Conservation (phyloP, 2,888 invertebrate species). For the Smittia sp. region DNA sequence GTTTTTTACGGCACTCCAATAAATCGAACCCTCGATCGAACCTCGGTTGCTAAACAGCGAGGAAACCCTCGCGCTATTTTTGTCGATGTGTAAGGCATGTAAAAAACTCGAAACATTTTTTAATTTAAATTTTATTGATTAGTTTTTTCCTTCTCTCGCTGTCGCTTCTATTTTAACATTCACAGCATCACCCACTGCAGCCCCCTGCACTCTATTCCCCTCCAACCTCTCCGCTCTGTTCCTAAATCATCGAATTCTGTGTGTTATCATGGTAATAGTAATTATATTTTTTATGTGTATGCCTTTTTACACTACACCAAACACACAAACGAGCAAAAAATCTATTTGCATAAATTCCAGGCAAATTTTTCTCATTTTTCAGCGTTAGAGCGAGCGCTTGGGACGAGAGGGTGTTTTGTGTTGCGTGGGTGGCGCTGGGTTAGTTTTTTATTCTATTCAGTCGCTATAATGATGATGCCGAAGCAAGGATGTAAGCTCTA, state of each 20-base stretch:
- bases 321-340: constrained; percentile 27
- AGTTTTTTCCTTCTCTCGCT: constrained; percentile 32
- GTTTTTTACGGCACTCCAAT: constrained; percentile 7
- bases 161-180: constrained; percentile 34
- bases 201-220: background rate
- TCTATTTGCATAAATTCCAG: constrained; percentile 41
- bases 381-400: constrained; percentile 28
- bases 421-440: constrained; percentile 30
- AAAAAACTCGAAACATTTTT: constrained; percentile 27
- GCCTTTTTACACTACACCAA: constrained; percentile 29
- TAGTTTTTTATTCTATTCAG: constrained; percentile 38
- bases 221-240: background rate
- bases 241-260: constrained; percentile 38
- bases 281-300: constrained; percentile 39
- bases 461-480: constrained; percentile 36
- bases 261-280: constrained; percentile 41
- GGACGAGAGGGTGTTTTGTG: background rate
- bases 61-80: background rate
- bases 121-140: constrained; percentile 40
- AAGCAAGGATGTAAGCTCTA: background rate
- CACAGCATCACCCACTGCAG: background rate
- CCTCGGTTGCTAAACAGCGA: background rate
- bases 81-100: background rate
- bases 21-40: constrained; percentile 16
- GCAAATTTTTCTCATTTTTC: constrained; percentile 36